Conservation (phyloP, 2,888 invertebrate genomes). For the Lymantria monacha region DNA sequence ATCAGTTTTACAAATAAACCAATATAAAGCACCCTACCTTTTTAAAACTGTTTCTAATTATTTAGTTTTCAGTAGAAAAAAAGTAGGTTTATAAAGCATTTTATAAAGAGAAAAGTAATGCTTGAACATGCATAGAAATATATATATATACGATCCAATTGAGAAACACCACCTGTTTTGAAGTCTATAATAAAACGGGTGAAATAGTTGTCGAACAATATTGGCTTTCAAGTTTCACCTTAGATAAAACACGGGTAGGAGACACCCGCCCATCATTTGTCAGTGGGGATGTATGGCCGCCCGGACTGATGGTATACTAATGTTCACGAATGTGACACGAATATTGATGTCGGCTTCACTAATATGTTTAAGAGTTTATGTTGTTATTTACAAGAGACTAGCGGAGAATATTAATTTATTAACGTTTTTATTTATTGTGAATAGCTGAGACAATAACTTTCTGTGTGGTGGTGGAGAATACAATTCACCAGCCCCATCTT, state of each 20-base stretch:
- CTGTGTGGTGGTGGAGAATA: no score
- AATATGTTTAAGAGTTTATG: constrained; percentile 33
- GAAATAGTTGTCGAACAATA: not conserved
- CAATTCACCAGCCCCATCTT: no score
- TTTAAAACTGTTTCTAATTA: no score
- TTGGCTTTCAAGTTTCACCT: constrained; percentile 1
- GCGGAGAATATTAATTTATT: constrained; percentile 1
- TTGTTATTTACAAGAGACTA: not conserved
- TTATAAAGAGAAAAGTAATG: no score
- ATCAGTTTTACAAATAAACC: no score
- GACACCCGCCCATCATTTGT: constrained; percentile 3
- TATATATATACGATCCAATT: no score
- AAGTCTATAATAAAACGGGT: not conserved
- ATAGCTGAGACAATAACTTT: not conserved
- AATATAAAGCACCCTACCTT: no score
- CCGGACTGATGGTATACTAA: constrained; percentile 38
- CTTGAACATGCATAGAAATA: no score
- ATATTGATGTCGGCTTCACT: constrained; percentile 31
- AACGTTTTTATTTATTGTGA: not conserved
- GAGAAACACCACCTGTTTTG: no score
- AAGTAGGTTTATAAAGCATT: no score
- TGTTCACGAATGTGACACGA: constrained; percentile 33
- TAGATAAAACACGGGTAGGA: constrained; percentile 5
- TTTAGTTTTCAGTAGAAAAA: no score
- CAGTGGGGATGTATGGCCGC: constrained; percentile 18